Percentiles rank a stretch among this genome's conserved stretches.
These are phyloP conservation scores for Synanthedon vespiformis DNA, from an alignment of 2,888 invertebrate genomes.

Conservation along the genomic window DNA sequence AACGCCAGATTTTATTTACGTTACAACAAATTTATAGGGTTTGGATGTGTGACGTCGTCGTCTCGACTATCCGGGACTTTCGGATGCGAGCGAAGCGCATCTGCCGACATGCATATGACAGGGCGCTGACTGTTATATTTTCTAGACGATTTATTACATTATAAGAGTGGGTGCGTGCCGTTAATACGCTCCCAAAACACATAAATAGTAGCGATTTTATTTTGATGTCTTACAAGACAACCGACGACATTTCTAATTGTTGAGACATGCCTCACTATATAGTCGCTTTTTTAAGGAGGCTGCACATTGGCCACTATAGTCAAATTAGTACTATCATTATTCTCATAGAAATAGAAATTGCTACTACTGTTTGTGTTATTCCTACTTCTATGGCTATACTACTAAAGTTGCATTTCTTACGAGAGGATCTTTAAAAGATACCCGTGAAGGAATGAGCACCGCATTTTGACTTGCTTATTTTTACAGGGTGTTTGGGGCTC, in stretches of 20 bases:
- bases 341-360: too few relatives aligned
- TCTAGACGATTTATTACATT: conserved; percentile 69
- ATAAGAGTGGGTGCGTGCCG: conserved; percentile 58
- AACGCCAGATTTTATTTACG: conserved; percentile 64
- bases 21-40: conserved; percentile 52
- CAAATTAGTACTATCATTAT: too few relatives aligned
- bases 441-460: too few relatives aligned
- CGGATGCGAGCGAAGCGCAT: conserved; percentile 18
- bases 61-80: conserved; percentile 14
- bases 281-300: too few relatives aligned
- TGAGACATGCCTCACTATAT: conserved; percentile 40
- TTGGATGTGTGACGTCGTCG: conserved; percentile 35
- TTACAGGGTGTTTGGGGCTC: too few relatives aligned
- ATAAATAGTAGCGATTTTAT: conserved; percentile 68
- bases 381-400: too few relatives aligned
- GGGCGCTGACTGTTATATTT: conserved; percentile 65
- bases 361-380: too few relatives aligned
- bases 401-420: too few relatives aligned
- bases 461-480: too few relatives aligned
- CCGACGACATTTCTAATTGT: conserved; percentile 64
- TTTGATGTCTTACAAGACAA: conserved; percentile 67
- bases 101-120: conserved; percentile 54
- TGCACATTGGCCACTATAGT: too few relatives aligned
- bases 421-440: too few relatives aligned
- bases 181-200: conserved; percentile 59